Evolutionary conservation across 2,888 invertebrate species (phyloP), one percentile per base, ranked within the genome.

Genomic region (Trichogramma dendrolimi): DNA sequence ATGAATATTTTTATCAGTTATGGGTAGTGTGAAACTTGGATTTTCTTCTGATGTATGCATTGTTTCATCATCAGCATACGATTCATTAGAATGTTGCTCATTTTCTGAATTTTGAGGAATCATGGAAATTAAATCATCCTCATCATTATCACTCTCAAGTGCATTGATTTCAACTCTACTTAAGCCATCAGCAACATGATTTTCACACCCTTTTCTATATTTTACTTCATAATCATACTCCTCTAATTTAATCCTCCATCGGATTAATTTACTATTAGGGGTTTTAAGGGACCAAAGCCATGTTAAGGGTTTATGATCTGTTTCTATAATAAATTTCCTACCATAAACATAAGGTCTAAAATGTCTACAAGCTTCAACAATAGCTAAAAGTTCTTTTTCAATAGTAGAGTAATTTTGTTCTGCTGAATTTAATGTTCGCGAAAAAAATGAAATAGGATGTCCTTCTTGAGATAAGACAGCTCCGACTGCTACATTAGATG

Each of bases 281-380:
- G 77, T 73, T 63, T 74, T 77, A 0, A 14, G 14, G 14, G 14
- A 14, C 14, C 14, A 14, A 14, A 14, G 14, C 14, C 14, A 14
- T 14, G 14, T 14, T 14, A 14, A 63, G 0, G 76, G 75, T 66
- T 66, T 60, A 61, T 79, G 78, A 61, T 79, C 77, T 0, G 72
- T 79, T 4, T 72, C 38, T n/a, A n/a, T 8, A 7, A 46, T 68
- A 56, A 79, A 80, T 63, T 73, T 68, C 43, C 70, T 68, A 11
- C 78, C 78, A 60, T 70, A 76, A 4, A 79, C 55, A 58, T 79
- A 79, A 4, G 77, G 75, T 43, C 76, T 38, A n/a, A 63, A 80
- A 62, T 76, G 68, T 67, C 75, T 72, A 0, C 67, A 62, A 6
- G 66, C 67, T 72, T 73, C 78, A 4, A 79, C 68, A 6, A 80